Base-by-base conservation (phyloP, 2,797 vertebrate species). In the Octomys mimax region DNA sequence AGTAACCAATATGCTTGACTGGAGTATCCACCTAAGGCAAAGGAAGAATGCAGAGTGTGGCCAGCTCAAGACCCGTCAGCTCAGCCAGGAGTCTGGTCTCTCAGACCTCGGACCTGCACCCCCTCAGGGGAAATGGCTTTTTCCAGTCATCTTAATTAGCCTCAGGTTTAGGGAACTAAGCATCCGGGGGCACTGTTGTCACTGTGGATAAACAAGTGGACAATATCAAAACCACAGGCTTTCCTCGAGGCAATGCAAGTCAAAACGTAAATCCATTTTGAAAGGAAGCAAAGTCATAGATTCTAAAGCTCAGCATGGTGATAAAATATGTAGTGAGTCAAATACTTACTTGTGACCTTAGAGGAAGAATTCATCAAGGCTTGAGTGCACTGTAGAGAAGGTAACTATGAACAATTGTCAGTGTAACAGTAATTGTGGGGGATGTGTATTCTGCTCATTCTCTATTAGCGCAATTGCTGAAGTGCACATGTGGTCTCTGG, bases 81-180 rank as follows among this genome's bases (percentile, higher is more conserved):
- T 99, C 99, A 98, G 98, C 73, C 97, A 92, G 97, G 98, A 95
- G 99, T 98, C 98, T 98, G 99, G 99, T 99, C 99, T 98, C 98
- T 98, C 92, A 98, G 98, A 99, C 98, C 99, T 98, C 98, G 98
- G 99, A 99, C 99, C 98, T 54, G 96, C 98, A 96, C 96, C 98
- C 99, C 99, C 99, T 98, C 98, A 98, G 98, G 99, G 99, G 98
- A 99, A 99, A 99, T 91, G 95, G 98, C 97, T 98, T 98, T 98
- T 98, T 98, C 98, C 99, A 99, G 95, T 99, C 99, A 98, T 98
- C 98, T 99, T 98, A 98, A 97, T 99, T 99, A 98, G 98, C 98
- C 98, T 98, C 97, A 96, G 97, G 96, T 98, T 97, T 0, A 1
- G 96, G 97, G 97, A 97, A 95, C 88, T 83, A 14, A 94, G n/a